These are phyloP conservation scores for Dolichomitus sp. DNA, from an alignment of 2,888 invertebrate species.

Conservation along the genomic window DNA sequence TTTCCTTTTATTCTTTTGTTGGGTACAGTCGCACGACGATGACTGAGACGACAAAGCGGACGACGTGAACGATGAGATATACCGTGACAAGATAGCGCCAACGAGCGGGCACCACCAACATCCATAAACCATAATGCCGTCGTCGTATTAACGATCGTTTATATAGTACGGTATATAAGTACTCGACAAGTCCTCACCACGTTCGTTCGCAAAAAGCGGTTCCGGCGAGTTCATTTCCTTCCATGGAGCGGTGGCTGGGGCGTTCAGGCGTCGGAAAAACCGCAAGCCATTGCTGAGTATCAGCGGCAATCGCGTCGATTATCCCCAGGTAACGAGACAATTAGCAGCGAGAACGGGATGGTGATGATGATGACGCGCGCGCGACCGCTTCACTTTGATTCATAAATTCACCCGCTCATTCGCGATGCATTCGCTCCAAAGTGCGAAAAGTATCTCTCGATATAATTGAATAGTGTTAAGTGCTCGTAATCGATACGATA, in stretches of 20 bases:
- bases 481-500: constrained; percentile 1
- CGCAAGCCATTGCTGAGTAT: constrained; percentile 53
- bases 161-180: constrained; percentile 12
- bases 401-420: constrained; percentile 65
- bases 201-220: constrained; percentile 73
- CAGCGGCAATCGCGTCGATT: constrained; percentile 65
- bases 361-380: constrained; percentile 48
- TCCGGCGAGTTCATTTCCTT: constrained; percentile 72
- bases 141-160: constrained; percentile 69
- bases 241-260: constrained; percentile 47
- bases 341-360: constrained; percentile 64
- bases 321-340: constrained; percentile 67
- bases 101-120: constrained; percentile 43
- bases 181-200: constrained; percentile 40
- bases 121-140: constrained; percentile 67
- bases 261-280: constrained; percentile 50
- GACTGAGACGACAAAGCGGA: constrained; percentile 28
- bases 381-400: constrained; percentile 21
- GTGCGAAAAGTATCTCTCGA: constrained; percentile 37
- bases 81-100: constrained; percentile 41
- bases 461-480: constrained; percentile 33
- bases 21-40: constrained; percentile 17
- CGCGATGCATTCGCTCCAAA: constrained; percentile 19
- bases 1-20: not conserved
- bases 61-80: constrained; percentile 34